Evolutionary conservation across 1,140 invertebrate genomes (phyloP), one percentile per base, ranked within the genome.

Genomic region (Drosophila tsacasi): DNA sequence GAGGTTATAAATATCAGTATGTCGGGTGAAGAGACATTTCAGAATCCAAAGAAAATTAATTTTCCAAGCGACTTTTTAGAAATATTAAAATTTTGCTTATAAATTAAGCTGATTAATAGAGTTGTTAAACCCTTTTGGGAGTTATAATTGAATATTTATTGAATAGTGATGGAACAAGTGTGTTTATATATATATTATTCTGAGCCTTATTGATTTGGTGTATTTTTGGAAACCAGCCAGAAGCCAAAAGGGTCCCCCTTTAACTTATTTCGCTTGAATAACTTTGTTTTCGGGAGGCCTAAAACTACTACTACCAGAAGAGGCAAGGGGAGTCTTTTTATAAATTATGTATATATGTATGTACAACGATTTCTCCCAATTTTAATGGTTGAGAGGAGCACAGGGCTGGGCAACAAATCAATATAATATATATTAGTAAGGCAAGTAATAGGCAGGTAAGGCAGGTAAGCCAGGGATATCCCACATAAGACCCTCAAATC

Each of bases 291-390:
- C 6, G 32, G 37, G n/a, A 37, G 40, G n/a, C 59, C n/a, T 4
- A 19, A 77, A 77, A 74, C 71, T 74, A 74, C 35, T 17, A 25
- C 58, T 7, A 30, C 27, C 66, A 50, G 40, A 1, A 0, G 17
- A n/a, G n/a, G n/a, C n/a, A n/a, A n/a, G 13, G 10, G 5, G 10
- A 35, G 50, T 44, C 64, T 68, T 77, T 76, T 69, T 69, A 77
- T 77, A 78, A 78, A 77, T 77, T 78, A 78, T 78, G 47, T 49
- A 49, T 49, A 64, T 78, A 78, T 78, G 47, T 49, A 49, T 49
- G 74, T 78, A 78, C 57, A 57, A 57, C n/a, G 50, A 62, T 62
- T 25, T 73, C 47, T 58, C 23, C 55, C 47, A 52, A 71, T 69
- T 78, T 77, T 61, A 77, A 77, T 77, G 64, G 75, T 32, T 37